phyloP scores from a whole-genome alignment of 2,888 invertebrate species.

The Eupsilia transversa region DNA sequence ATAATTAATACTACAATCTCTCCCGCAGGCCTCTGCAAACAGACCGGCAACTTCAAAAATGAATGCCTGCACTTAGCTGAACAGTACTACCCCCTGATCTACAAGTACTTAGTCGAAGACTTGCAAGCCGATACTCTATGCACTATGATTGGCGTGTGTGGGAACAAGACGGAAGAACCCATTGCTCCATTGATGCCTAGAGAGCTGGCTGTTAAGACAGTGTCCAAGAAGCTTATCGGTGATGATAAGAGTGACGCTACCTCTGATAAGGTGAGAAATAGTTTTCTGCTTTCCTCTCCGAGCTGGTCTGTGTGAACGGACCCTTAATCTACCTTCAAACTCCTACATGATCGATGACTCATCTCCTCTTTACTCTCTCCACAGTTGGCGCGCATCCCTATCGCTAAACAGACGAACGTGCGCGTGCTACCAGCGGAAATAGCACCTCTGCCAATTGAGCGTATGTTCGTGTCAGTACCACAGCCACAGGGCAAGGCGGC shows the following conservation, averaged over 20 bases:
- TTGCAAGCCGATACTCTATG: constrained; percentile 94
- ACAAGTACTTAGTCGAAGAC: constrained; percentile 92
- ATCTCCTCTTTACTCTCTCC: neutral
- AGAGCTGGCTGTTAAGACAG: constrained; percentile 81
- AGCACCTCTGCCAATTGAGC: constrained; percentile 87
- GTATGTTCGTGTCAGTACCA: constrained; percentile 81
- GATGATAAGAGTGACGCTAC: constrained; percentile 79
- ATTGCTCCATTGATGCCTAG: constrained; percentile 92
- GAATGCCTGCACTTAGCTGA: constrained; percentile 95
- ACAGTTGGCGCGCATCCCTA: constrained; percentile 72
- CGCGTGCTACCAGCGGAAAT: constrained; percentile 66
- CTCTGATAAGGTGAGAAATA: constrained; percentile 68
- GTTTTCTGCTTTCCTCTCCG: too few relatives aligned
- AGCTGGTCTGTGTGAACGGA: too few relatives aligned
- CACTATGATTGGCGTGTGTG: constrained; percentile 93
- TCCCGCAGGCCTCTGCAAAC: constrained; percentile 93
- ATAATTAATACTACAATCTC: neutral
- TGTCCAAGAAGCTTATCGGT: constrained; percentile 77
- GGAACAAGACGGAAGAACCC: constrained; percentile 82
- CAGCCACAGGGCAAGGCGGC: constrained; percentile 80
- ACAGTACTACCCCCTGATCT: constrained; percentile 94
- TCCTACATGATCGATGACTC: neutral
- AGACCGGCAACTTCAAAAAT: constrained; percentile 93
- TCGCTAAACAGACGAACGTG: constrained; percentile 74
- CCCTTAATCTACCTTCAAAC: neutral